Evolutionary conservation across 2,113 vertebrate genomes (phyloP).

Genomic region (Cacatua alba): DNA sequence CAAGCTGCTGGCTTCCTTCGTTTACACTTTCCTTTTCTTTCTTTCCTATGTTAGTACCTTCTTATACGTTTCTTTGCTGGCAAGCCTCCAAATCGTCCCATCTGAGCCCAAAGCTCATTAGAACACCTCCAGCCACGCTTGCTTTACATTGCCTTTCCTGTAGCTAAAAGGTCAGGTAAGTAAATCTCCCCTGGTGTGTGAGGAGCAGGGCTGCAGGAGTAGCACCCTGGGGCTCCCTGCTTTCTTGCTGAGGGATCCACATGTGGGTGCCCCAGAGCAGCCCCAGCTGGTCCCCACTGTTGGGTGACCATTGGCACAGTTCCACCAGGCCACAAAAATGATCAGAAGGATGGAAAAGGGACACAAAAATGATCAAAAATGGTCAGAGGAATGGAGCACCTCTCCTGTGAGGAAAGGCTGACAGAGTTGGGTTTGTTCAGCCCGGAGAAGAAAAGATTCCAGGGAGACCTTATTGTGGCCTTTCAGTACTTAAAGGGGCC

Average conservation of each 20-base stretch:
- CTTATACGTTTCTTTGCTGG: background rate
- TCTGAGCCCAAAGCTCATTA: background rate
- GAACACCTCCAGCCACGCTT: background rate
- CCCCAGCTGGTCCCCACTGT: background rate
- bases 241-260: background rate
- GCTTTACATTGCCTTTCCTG: background rate
- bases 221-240: background rate
- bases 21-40: background rate
- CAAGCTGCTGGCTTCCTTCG: background rate
- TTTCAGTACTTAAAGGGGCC: background rate
- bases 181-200: background rate
- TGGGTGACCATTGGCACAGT: fast-evolving
- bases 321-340: background rate
- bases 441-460: background rate
- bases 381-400: background rate
- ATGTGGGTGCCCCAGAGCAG: background rate
- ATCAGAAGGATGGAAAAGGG: background rate
- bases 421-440: background rate
- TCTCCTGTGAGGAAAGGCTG: background rate
- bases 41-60: background rate
- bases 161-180: background rate
- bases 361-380: background rate
- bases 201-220: background rate
- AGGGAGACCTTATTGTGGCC: background rate
- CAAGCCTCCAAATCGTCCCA: background rate